Evolutionary conservation across 2,797 vertebrate genomes (phyloP).

Genomic region (Echeneis naucrates): DNA sequence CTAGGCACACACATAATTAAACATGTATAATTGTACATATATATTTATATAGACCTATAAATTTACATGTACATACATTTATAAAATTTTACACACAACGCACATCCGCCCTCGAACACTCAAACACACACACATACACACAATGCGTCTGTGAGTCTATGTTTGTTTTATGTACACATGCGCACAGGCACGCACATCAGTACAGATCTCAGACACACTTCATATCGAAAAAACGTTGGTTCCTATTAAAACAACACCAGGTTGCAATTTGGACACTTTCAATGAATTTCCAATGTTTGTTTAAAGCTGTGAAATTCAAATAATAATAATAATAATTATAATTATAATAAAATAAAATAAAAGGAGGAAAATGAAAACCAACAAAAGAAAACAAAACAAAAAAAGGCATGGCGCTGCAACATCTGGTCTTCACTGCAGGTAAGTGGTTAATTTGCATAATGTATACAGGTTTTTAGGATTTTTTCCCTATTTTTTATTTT

Average conservation of each 20-base stretch:
- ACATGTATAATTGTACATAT: constrained; percentile 91
- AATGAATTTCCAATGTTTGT: constrained; percentile 89
- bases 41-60: constrained; percentile 91
- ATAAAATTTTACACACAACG: constrained; percentile 86
- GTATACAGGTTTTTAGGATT: constrained; percentile 89
- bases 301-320: constrained; percentile 91
- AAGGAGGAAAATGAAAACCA: constrained; percentile 70
- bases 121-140: constrained; percentile 65
- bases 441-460: constrained; percentile 95
- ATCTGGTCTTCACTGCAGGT: constrained; percentile 90
- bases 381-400: constrained; percentile 66
- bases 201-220: constrained; percentile 82
- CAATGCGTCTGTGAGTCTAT: constrained; percentile 82
- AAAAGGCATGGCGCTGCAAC: constrained; percentile 91
- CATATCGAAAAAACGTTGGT: constrained; percentile 84
- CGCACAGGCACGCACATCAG: constrained; percentile 80
- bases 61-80: constrained; percentile 90
- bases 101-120: constrained; percentile 59
- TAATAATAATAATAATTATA: constrained; percentile 55
- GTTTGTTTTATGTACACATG: constrained; percentile 83
- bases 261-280: constrained; percentile 90
- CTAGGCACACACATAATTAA: constrained; percentile 89
- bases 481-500: constrained; percentile 84
- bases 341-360: constrained; percentile 49
- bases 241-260: constrained; percentile 92